A percentile compares a stretch with the other conserved stretches of the same genome.
Evolutionary conservation across 2,113 vertebrate genomes (phyloP).

Genomic region (Paramormyrops kingsleyae): DNA sequence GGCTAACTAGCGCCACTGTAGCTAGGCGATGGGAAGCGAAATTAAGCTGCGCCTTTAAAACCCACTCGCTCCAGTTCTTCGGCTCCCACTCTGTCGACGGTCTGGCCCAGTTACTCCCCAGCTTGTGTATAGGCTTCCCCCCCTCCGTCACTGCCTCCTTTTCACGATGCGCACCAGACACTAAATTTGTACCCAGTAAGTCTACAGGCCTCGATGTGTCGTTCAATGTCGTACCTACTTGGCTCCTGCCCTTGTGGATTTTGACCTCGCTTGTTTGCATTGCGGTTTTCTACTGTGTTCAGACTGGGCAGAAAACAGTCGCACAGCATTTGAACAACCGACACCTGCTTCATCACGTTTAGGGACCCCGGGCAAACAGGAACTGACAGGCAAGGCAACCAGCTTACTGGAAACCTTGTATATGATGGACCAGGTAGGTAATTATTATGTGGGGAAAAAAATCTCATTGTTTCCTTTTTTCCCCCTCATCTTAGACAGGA

Average conservation of each 20-base stretch:
- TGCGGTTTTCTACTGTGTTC: constrained; percentile 21
- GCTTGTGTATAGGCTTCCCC: constrained; percentile 4
- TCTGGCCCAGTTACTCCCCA: background rate
- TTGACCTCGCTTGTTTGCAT: constrained; percentile 12
- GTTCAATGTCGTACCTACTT: constrained; percentile 6
- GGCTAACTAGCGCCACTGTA: background rate
- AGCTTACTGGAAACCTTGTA: background rate
- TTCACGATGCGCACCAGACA: background rate
- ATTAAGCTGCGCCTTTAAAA: background rate
- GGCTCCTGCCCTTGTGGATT: constrained; percentile 5
- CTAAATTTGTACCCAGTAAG: constrained; percentile 20
- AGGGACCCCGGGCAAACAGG: background rate
- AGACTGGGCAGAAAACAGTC: constrained; percentile 8
- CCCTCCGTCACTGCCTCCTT: constrained; percentile 6
- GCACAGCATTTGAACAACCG: constrained; percentile 33
- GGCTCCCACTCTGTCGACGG: background rate
- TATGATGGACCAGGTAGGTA: background rate
- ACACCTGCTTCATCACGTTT: constrained; percentile 28
- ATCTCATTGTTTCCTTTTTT: background rate
- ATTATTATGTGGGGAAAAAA: background rate
- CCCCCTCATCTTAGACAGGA: background rate
- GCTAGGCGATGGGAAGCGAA: background rate
- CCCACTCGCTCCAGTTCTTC: background rate
- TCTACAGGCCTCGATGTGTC: constrained; percentile 14
- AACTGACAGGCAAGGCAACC: background rate